Conservation (phyloP, 2,113 vertebrate species). For the Takifugu bimaculatus region DNA sequence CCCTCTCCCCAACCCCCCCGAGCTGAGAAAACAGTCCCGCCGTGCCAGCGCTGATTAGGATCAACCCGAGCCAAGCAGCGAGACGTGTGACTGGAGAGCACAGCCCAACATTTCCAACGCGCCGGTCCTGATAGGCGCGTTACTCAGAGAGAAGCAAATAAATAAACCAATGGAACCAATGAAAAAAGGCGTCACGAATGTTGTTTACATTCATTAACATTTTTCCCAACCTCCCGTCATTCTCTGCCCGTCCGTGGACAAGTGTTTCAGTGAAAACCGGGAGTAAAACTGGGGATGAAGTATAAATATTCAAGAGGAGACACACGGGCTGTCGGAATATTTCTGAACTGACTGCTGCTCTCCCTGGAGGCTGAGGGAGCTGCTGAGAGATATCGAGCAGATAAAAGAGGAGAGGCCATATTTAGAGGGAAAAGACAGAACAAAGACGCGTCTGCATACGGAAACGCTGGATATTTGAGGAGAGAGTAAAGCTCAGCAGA, state of each 20-base stretch:
- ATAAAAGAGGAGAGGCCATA: constrained; percentile 30
- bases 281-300: too few relatives aligned
- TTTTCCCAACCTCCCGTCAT: too few relatives aligned
- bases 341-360: constrained; percentile 48
- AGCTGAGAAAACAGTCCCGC: constrained; percentile 39
- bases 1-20: background rate
- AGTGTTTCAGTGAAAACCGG: too few relatives aligned
- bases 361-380: constrained; percentile 38
- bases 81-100: constrained; percentile 42
- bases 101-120: constrained; percentile 12
- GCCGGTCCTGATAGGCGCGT: background rate
- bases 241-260: too few relatives aligned
- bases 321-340: constrained; percentile 52
- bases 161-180: background rate
- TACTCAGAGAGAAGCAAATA: background rate
- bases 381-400: constrained; percentile 40
- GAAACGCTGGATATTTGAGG: background rate
- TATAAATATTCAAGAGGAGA: constrained; percentile 58
- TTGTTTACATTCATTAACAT: too few relatives aligned
- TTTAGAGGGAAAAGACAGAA: constrained; percentile 26
- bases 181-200: background rate
- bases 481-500: too few relatives aligned
- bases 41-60: constrained; percentile 54
- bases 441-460: constrained; percentile 11
- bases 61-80: constrained; percentile 53